Evolutionary conservation across 2,888 invertebrate species (phyloP), one percentile per base, ranked within the genome.

Genomic region (Aquatica leii): DNA sequence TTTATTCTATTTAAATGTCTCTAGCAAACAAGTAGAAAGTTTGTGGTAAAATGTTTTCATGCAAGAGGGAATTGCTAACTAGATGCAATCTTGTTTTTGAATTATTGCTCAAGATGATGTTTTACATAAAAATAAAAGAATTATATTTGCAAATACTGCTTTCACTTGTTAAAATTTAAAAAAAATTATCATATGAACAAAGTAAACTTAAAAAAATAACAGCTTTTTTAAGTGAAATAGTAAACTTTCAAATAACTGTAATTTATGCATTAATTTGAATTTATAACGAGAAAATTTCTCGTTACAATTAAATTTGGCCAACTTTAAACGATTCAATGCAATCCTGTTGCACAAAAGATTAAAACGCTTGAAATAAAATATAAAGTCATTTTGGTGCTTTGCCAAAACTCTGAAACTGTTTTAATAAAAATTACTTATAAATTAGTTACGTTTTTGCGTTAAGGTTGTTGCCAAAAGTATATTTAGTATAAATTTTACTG

Each of bases 41-140:
- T 64, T 64, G 59, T 52, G 50, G 59, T 55, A 64, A 59, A 64
- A 59, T 64, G 59, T 64, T 53, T 48, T 53, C 54, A 55, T 53
- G 37, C 59, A 41, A 58, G 58, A 59, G 63, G 63, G 60, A 65
- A 65, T 65, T 65, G 53, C 65, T 65, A 65, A 65, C 60, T 57
- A 60, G 59, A 56, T 51, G 53, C 56, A 65, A 65, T 65, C 60
- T 65, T 65, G 65, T 65, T 60, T 64, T 56, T 65, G 60, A 65
- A 56, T 60, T 60, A 65, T 65, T 60, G 56, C 55, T 41, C 24
- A 5, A 34, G 53, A 54, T 37, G 40, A 20, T 24, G 18, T 31
- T 20, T 59, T 59, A 52, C 54, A 35, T 53, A 51, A 50, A 51
- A 58, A 51, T 49, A 21, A 17, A 58, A 35, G 49, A 37, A 50